Base-by-base conservation (phyloP, 1,140 invertebrate genomes). In the Littorina saxatilis region DNA sequence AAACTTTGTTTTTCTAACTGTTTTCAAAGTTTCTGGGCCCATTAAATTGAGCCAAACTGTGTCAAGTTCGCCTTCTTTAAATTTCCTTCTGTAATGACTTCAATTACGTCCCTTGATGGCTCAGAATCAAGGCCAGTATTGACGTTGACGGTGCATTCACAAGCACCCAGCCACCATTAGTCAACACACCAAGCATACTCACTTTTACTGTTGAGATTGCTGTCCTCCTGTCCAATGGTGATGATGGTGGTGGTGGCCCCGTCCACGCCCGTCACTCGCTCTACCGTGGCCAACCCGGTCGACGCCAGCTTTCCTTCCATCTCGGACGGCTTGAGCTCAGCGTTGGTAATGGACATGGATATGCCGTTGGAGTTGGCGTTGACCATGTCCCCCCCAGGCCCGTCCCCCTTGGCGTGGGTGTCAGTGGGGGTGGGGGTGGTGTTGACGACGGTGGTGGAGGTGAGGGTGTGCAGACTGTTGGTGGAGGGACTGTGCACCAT, bases 201-300 rank as follows among this genome's bases (percentile, higher is more conserved):
- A 78, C 76, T 73, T 76, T 80, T 82, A 13, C 70, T 63, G 43
- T 79, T 85, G 72, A 82, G 68, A 61, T 83, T 83, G 73, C 73
- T 83, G 77, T 79, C 79, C 63, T 85, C 74, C 74, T 83, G 80
- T 68, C 77, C 73, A 58, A 78, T 76, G 47, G 81, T 79, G 20
- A 73, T 82, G 15, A 50, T 77, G 43, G 72, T 77, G 35, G 81
- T 55, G 20, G 77, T 47, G 11, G 77, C 68, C 13, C 66, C 61
- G 29, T 68, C 76, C 9, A 63, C 68, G 39, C 55, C 55, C 23
- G 40, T 80, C 23, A 73, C 74, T 3, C 72, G 47, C n/a, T 74
- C 68, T n/a, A 47, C 68, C 0, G 37, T 75, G n/a, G 40, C 35
- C 32, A 2, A 4, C 29, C 43, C n/a, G n/a, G 40, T 20, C 32